Percentiles rank a stretch among this genome's conserved stretches.
Conservation (phyloP, 2,113 vertebrate species). For the Nerophis ophidion region DNA sequence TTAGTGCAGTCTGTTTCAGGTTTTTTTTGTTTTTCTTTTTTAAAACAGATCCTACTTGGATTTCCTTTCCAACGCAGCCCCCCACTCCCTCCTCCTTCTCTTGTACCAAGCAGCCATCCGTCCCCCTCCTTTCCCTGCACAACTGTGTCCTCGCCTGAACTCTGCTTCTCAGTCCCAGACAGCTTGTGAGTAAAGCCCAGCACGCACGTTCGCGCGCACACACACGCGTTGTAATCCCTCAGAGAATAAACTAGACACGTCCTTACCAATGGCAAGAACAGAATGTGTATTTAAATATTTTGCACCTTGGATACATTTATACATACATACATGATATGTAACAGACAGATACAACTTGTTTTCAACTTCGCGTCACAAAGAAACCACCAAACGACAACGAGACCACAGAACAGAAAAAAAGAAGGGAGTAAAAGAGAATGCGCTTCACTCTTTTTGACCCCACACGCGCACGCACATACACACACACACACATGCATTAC, state of each 20-base stretch:
- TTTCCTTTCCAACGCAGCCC: conserved; percentile 44
- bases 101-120: conserved; percentile 30
- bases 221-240: conserved; percentile 26
- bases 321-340: conserved; percentile 75
- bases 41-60: conserved; percentile 39
- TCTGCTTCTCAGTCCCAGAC: conserved; percentile 51
- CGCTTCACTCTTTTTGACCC: conserved; percentile 61
- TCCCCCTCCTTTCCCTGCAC: conserved; percentile 57
- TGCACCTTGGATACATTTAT: conserved; percentile 73
- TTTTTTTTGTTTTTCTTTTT: conserved; percentile 9
- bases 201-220: conserved; percentile 20
- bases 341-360: conserved; percentile 79
- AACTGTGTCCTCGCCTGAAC: conserved; percentile 67
- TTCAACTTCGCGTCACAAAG: conserved; percentile 63
- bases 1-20: conserved; percentile 43
- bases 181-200: conserved; percentile 41
- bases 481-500: conserved; percentile 53
- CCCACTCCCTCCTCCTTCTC: conserved; percentile 20
- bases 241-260: conserved; percentile 55
- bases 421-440: conserved; percentile 68
- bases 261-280: conserved; percentile 79
- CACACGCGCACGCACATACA: conserved; percentile 27
- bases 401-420: conserved; percentile 79
- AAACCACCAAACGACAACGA: conserved; percentile 80
- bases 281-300: conserved; percentile 85